Conservation (phyloP, 2,888 invertebrate species). For the Incurvaria masculella region DNA sequence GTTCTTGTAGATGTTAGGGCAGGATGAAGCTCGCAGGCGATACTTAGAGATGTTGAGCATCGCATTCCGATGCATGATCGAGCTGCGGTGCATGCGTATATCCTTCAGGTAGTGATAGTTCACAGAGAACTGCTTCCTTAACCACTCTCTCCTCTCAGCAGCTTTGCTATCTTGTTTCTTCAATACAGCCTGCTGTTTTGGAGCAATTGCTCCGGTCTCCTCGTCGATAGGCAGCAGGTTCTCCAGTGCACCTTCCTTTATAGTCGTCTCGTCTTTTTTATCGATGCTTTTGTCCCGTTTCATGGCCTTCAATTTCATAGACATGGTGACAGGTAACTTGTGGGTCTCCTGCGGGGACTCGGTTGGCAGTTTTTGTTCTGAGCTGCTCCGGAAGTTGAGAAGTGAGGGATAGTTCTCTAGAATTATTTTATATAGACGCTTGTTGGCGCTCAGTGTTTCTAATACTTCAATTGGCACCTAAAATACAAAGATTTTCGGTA, state of each 20-base stretch:
- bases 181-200: neutral
- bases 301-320: conserved; percentile 36
- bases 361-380: conserved; percentile 41
- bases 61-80: conserved; percentile 83
- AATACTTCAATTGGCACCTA: conserved; percentile 64
- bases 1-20: conserved; percentile 87
- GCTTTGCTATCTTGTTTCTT: conserved; percentile 35
- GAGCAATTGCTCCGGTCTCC: conserved; percentile 8
- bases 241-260: conserved; percentile 1
- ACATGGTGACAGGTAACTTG: conserved; percentile 49
- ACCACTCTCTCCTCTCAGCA: conserved; percentile 43
- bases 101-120: conserved; percentile 71
- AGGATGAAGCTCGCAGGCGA: conserved; percentile 80
- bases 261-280: conserved; percentile 8
- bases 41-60: conserved; percentile 81
- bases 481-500: conserved; percentile 18
- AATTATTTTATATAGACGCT: conserved; percentile 53
- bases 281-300: conserved; percentile 11
- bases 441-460: conserved; percentile 55
- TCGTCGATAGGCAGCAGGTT: neutral
- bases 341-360: conserved; percentile 16
- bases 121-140: conserved; percentile 48
- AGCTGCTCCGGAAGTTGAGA: conserved; percentile 47
- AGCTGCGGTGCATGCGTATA: conserved; percentile 71
- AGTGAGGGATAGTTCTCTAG: conserved; percentile 60